These are phyloP conservation scores for Ciconia stormi DNA, from an alignment of 2,113 vertebrate genomes.

Conservation along the genomic window DNA sequence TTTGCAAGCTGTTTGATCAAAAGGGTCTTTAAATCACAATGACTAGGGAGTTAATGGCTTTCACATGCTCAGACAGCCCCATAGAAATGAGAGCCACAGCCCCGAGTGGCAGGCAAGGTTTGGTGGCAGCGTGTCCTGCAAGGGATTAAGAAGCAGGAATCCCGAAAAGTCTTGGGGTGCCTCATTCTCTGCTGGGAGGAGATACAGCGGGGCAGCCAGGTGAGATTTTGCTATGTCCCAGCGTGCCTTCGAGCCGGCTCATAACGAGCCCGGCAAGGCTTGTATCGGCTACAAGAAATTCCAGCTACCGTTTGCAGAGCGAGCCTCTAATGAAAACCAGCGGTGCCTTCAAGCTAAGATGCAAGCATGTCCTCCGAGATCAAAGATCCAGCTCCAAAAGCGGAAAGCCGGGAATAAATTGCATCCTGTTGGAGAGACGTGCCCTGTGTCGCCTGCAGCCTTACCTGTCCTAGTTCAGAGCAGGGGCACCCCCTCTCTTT, in stretches of 20 bases:
- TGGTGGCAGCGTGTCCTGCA: neutral
- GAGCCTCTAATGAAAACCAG: conserved; percentile 24
- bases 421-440: neutral
- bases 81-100: fast-evolving
- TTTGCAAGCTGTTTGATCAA: neutral
- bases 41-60: neutral
- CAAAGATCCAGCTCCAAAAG: conserved; percentile 7
- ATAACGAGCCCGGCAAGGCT: neutral
- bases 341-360: neutral
- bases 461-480: neutral
- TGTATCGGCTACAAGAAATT: neutral
- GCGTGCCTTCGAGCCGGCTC: neutral
- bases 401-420: conserved; percentile 9
- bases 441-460: neutral
- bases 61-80: neutral
- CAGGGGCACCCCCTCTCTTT: neutral
- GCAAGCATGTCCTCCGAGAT: neutral
- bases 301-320: neutral
- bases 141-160: neutral
- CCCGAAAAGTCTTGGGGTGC: neutral
- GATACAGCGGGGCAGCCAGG: neutral
- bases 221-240: neutral
- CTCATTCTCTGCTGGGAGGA: neutral
- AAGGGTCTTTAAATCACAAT: neutral
- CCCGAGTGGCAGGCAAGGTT: neutral